Base-by-base conservation (phyloP, 2,888 invertebrate species). In the Trileptium ribeirensis region DNA sequence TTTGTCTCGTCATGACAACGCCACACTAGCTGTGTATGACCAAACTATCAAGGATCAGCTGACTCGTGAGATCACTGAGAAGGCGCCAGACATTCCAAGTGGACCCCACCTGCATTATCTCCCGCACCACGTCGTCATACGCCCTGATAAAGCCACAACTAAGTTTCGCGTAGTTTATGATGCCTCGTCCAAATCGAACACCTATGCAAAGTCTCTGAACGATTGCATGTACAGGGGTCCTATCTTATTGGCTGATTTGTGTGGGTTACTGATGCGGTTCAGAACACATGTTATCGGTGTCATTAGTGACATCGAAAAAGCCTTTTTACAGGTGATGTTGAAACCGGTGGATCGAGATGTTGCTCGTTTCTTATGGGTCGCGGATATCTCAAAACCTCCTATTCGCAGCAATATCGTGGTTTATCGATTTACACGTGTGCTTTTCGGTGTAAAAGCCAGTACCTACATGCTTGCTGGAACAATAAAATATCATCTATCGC, bases 1-100 rank as follows among this genome's bases (percentile, higher is more conserved):
- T n/a, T 81, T 31, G 3, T 33, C 3, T 1, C 19, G 74, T 19
- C 74, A 64, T 1, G 37, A 79, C n/a, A n/a, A 3, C 8, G 67
- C 79, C 36, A 2, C n/a, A 24, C 33, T 67, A 40, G 36, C 51
- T 8, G 33, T 39, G 24, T 80, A 75, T 39, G 1, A 64, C 51
- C 15, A 3, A 3, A 75, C 80, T n/a, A 34, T 81, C 1, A 3
- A 39, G 64, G 34, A 81, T 33, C 80, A 82, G 67, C 29, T 67
- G n/a, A 40, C 29, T 1, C 75, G 67, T 38, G 74, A 80, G 36
- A 75, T 82, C 24, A 81, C 75, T 33, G 82, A 82, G 74, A 15
- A 39, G 74, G 24, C 24, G 34, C 40, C 19, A 39, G 34, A 81
- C 15, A 33, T 33, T 29, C 29, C 79, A 1, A 33, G 29, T 39